Conservation (phyloP, 2,113 vertebrate genomes). For the Tangachromis dhanisi region DNA sequence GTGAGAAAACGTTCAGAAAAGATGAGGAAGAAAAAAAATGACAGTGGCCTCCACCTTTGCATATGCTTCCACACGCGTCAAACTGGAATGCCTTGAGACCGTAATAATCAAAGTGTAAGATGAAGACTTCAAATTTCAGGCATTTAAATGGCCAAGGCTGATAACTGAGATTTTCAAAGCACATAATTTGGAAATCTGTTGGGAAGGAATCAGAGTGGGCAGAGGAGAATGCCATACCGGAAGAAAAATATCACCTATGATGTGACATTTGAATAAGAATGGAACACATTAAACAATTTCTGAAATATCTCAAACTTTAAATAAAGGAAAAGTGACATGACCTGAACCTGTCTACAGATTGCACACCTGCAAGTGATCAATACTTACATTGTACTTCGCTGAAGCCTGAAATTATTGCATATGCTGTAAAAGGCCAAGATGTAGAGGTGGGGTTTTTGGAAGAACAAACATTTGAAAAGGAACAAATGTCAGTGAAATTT, state of each 20-base stretch:
- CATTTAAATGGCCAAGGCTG: constrained; percentile 27
- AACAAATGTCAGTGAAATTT: constrained; percentile 56
- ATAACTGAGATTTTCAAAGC: constrained; percentile 46
- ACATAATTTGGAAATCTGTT: constrained; percentile 33
- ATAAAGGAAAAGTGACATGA: constrained; percentile 33
- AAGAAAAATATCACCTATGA: constrained; percentile 51
- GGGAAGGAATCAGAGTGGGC: constrained; percentile 16
- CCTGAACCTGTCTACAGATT: constrained; percentile 10
- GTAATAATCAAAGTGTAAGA: constrained; percentile 18
- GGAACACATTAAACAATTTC: constrained; percentile 31
- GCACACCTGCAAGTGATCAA: constrained; percentile 51
- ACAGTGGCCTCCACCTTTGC: background rate
- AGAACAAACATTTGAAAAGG: constrained; percentile 54
- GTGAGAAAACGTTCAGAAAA: background rate
- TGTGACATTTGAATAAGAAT: constrained; percentile 58
- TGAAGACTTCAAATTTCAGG: constrained; percentile 23
- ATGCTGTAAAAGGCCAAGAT: constrained; percentile 60
- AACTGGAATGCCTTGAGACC: background rate
- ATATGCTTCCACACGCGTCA: background rate
- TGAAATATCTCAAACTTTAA: constrained; percentile 43
- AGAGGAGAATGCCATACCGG: constrained; percentile 28
- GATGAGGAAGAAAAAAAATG: background rate
- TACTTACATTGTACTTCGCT: constrained; percentile 58
- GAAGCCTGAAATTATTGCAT: constrained; percentile 65
- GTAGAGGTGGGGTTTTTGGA: constrained; percentile 20